Conservation (phyloP, 2,113 vertebrate species). For the Macrotus californicus region DNA sequence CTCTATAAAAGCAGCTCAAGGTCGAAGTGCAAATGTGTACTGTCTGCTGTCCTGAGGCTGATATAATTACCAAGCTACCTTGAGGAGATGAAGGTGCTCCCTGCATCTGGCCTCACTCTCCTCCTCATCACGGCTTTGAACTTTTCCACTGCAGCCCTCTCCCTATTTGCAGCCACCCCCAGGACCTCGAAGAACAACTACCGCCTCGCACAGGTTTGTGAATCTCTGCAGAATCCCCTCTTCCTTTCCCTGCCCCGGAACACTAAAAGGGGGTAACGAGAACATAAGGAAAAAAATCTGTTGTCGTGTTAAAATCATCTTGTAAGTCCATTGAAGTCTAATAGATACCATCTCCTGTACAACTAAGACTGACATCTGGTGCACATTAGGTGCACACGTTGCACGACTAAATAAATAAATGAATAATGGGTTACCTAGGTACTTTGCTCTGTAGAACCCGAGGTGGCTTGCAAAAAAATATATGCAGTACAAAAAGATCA, state of each 20-base stretch:
- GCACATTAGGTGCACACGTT: neutral
- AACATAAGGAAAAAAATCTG: neutral
- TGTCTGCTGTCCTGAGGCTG: neutral
- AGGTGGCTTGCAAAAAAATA: conserved; percentile 10
- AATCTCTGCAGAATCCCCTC: conserved; percentile 30
- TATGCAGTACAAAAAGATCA: neutral
- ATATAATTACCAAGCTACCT: neutral
- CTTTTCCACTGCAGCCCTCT: conserved; percentile 56
- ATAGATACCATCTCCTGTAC: neutral
- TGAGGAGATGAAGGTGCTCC: conserved; percentile 70
- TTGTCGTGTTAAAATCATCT: neutral
- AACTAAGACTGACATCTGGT: neutral
- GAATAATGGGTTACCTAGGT: neutral
- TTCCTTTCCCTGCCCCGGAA: neutral
- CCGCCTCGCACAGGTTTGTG: conserved; percentile 75
- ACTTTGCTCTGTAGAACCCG: neutral
- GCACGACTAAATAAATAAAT: neutral
- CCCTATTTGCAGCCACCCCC: conserved; percentile 43
- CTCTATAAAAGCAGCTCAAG: conserved; percentile 73
- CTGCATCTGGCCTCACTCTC: conserved; percentile 57
- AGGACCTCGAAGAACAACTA: conserved; percentile 66
- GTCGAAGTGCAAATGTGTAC: conserved; percentile 29
- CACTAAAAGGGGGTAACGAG: neutral
- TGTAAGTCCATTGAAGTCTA: neutral
- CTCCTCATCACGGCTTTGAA: conserved; percentile 61